Conservation (phyloP, 1,140 invertebrate genomes). For the Drosophila nebulosa region DNA sequence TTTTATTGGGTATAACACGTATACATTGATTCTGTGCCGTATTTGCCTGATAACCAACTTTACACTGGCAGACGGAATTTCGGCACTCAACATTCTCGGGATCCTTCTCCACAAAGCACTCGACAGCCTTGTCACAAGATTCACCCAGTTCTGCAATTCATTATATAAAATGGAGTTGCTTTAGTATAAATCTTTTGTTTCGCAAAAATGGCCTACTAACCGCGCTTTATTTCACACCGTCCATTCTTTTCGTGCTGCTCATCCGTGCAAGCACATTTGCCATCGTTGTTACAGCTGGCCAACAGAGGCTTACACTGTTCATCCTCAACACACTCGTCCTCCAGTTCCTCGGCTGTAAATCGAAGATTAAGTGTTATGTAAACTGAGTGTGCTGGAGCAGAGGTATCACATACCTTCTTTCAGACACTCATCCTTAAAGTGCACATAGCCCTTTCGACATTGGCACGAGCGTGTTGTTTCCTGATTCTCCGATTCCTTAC, state of each 20-base stretch:
- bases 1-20: constrained; percentile 72
- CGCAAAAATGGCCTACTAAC: constrained; percentile 7
- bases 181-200: no score
- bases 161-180: no score
- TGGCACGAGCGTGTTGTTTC: constrained; percentile 75
- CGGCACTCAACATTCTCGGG: constrained; percentile 81
- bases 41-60: constrained; percentile 80
- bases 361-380: not conserved
- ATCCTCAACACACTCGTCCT: constrained; percentile 69
- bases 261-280: constrained; percentile 67
- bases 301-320: constrained; percentile 78
- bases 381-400: not conserved
- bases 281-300: constrained; percentile 55
- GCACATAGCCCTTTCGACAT: constrained; percentile 77
- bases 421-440: constrained; percentile 81
- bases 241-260: constrained; percentile 69
- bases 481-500: constrained; percentile 44
- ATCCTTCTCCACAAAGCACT: constrained; percentile 81
- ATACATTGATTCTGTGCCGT: constrained; percentile 69
- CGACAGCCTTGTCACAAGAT: constrained; percentile 76
- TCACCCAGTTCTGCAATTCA: constrained; percentile 76
- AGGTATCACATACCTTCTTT: constrained; percentile 60
- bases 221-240: constrained; percentile 56
- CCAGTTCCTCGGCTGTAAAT: constrained; percentile 54
- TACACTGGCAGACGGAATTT: constrained; percentile 82